Evolutionary conservation across 2,888 invertebrate genomes (phyloP).

Genomic region (Cryptocephalus primarius): DNA sequence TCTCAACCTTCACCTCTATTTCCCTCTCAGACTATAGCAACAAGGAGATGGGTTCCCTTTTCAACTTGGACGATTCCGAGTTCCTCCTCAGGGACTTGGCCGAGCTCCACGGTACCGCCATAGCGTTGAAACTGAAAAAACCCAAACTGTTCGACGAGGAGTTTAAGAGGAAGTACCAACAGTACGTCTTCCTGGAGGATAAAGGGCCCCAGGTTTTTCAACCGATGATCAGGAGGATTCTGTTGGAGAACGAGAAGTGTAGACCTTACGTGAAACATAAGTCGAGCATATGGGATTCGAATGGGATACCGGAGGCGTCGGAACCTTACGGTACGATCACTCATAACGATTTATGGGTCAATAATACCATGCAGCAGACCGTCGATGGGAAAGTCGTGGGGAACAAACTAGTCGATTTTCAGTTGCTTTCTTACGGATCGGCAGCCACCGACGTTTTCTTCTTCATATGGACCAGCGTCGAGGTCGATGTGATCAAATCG

Average conservation of each 20-base stretch:
- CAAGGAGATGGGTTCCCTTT: slow-evolving; percentile 38
- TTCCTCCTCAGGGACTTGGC: slow-evolving; percentile 40
- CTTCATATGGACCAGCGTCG: slow-evolving; percentile 41
- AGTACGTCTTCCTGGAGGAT: too few relatives aligned
- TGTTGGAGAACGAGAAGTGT: slow-evolving; percentile 1
- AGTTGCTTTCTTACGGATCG: slow-evolving; percentile 40
- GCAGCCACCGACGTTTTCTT: slow-evolving; percentile 43
- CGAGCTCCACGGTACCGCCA: slow-evolving; percentile 44
- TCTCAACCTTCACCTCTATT: too few relatives aligned
- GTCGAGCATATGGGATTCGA: neutral
- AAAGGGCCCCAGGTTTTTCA: too few relatives aligned
- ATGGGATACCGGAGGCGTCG: neutral
- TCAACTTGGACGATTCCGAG: slow-evolving; percentile 39
- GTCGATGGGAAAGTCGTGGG: slow-evolving; percentile 20
- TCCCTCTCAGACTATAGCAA: slow-evolving; percentile 35
- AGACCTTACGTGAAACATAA: neutral
- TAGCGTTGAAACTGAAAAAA: slow-evolving; percentile 38
- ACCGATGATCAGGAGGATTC: neutral
- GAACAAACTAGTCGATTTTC: slow-evolving; percentile 44
- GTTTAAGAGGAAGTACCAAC: slow-evolving; percentile 13
- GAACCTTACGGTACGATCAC: slow-evolving; percentile 38
- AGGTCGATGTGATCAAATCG: slow-evolving; percentile 28
- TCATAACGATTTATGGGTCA: slow-evolving; percentile 49
- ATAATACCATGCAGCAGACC: slow-evolving; percentile 44
- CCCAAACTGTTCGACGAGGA: slow-evolving; percentile 31